Conservation (phyloP, 2,113 vertebrate genomes). For the Archocentrus centrarchus region DNA sequence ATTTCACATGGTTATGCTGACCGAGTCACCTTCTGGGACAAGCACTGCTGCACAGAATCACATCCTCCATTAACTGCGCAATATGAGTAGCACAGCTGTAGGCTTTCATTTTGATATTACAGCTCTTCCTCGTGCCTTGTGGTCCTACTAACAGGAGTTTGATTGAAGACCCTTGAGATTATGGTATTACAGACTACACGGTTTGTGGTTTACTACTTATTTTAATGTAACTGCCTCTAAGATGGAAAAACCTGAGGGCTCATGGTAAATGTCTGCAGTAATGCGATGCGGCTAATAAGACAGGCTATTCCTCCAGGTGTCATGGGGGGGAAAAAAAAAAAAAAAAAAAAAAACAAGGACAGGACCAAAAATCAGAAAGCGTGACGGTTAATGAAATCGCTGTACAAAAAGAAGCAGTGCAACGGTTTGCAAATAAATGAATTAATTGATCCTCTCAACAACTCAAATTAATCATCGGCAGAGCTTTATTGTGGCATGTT, state of each 20-base stretch:
- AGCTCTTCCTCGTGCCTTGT: slow-evolving; percentile 54
- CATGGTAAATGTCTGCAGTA: slow-evolving; percentile 55
- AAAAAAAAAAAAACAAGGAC: slow-evolving; percentile 50
- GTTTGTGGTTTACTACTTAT: slow-evolving; percentile 61
- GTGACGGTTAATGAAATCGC: slow-evolving; percentile 65
- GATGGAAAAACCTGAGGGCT: slow-evolving; percentile 54
- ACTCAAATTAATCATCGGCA: slow-evolving; percentile 72
- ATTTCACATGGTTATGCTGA: slow-evolving; percentile 67
- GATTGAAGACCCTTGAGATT: slow-evolving; percentile 71
- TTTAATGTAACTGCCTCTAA: slow-evolving; percentile 54
- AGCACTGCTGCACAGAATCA: slow-evolving; percentile 64
- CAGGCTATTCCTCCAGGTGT: slow-evolving; percentile 63
- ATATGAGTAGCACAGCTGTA: slow-evolving; percentile 58
- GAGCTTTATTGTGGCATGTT: slow-evolving; percentile 74
- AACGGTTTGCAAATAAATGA: slow-evolving; percentile 66
- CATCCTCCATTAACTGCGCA: slow-evolving; percentile 69
- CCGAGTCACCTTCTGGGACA: slow-evolving; percentile 78
- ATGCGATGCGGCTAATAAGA: slow-evolving; percentile 66
- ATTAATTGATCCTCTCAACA: slow-evolving; percentile 72
- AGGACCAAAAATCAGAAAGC: slow-evolving; percentile 43
- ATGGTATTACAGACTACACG: slow-evolving; percentile 46
- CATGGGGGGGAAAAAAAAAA: neutral
- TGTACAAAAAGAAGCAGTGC: slow-evolving; percentile 42
- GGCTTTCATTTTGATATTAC: slow-evolving; percentile 66
- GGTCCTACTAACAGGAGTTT: slow-evolving; percentile 61